These are phyloP conservation scores for Nycticebus coucang DNA, from an alignment of 2,113 vertebrate genomes.

Conservation along the genomic window DNA sequence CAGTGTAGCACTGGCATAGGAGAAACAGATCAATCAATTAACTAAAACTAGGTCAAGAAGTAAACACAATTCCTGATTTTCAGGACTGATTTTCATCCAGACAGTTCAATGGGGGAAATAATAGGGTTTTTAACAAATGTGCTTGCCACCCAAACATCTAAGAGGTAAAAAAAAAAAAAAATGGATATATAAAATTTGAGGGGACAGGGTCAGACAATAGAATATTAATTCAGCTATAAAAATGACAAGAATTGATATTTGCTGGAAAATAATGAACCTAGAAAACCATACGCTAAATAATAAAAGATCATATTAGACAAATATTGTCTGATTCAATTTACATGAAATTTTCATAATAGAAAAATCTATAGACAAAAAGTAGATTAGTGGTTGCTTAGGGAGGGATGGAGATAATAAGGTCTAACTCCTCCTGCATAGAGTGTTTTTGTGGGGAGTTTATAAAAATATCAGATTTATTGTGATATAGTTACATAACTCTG, in stretches of 20 bases:
- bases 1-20: background rate
- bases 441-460: background rate
- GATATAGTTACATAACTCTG: background rate
- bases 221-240: background rate
- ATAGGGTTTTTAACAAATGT: background rate
- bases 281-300: background rate
- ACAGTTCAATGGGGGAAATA: background rate
- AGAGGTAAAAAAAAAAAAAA: background rate
- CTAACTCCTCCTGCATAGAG: background rate
- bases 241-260: background rate
- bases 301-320: background rate
- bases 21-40: background rate
- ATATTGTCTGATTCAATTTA: background rate
- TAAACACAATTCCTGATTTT: background rate
- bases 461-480: background rate
- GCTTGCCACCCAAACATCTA: background rate
- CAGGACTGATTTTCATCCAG: background rate
- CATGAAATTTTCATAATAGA: background rate
- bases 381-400: background rate
- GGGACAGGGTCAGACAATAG: background rate
- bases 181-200: background rate
- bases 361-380: background rate
- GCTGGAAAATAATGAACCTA: background rate
- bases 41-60: background rate
- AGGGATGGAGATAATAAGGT: background rate